Conservation (phyloP, 2,888 invertebrate genomes). For the Epirrhoe tristata region DNA sequence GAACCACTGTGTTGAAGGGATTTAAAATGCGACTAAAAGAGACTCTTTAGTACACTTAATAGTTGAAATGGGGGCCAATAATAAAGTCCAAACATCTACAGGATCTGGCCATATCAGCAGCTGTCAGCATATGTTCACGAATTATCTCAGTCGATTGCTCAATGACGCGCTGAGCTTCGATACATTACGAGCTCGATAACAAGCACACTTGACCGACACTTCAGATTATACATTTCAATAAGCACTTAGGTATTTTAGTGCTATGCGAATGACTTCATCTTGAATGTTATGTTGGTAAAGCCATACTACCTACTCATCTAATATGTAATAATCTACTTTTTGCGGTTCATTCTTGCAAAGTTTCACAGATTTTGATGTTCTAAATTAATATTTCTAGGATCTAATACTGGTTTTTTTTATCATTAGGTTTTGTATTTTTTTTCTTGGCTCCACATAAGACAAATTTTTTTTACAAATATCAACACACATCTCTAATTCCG, state of each 20-base stretch:
- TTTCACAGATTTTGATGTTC: too few relatives aligned
- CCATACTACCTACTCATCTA: background rate
- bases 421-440: too few relatives aligned
- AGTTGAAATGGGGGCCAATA: too few relatives aligned
- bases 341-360: too few relatives aligned
- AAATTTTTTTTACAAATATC: background rate
- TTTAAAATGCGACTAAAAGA: too few relatives aligned
- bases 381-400: too few relatives aligned
- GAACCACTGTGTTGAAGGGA: too few relatives aligned
- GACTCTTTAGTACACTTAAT: too few relatives aligned
- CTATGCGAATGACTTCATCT: background rate
- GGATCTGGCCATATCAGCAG: conserved; percentile 8
- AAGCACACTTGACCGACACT: conserved; percentile 23
- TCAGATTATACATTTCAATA: conserved; percentile 18
- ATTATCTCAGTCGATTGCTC: conserved; percentile 35
- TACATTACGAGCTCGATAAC: conserved; percentile 32
- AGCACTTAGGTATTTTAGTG: conserved; percentile 6
- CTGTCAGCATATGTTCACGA: conserved; percentile 21
- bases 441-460: background rate
- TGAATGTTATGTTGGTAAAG: background rate
- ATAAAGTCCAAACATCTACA: background rate
- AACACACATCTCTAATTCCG: conserved; percentile 10
- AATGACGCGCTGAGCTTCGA: conserved; percentile 28
- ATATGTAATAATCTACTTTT: background rate
- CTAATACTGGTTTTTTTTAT: too few relatives aligned